A percentile compares a stretch with the other conserved stretches of the same genome.
These are phyloP conservation scores for Rhimphoctona megacephalus DNA, from an alignment of 2,888 invertebrate species.

Conservation along the genomic window DNA sequence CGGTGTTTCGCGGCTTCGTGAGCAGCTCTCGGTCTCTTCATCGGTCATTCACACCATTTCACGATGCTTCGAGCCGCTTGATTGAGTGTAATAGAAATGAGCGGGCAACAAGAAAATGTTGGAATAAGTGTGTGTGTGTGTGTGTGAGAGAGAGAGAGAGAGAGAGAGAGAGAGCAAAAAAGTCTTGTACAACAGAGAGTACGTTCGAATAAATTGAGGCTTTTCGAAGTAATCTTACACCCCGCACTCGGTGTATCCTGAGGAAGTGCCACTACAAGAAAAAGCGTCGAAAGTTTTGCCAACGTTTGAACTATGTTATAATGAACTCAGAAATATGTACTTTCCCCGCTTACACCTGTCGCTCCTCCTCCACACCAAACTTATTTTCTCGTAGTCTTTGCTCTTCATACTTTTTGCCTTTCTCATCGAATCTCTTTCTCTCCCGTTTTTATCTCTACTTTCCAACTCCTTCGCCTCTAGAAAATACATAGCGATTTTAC, in stretches of 20 bases:
- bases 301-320: constrained; percentile 7
- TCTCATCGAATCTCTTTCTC: not conserved
- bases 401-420: not conserved
- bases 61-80: constrained; percentile 34
- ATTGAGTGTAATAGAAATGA: constrained; percentile 52
- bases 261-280: constrained; percentile 3
- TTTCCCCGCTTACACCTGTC: constrained; percentile 23
- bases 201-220: not conserved
- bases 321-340: constrained; percentile 31
- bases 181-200: not conserved
- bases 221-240: not conserved
- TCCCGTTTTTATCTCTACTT: not conserved
- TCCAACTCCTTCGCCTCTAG: not conserved
- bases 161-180: not conserved
- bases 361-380: constrained; percentile 13
- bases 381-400: not conserved
- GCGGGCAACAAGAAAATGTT: constrained; percentile 18
- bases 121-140: constrained; percentile 41
- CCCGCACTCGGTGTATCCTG: not conserved
- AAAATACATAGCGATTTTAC: not conserved
- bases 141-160: constrained; percentile 28
- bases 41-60: constrained; percentile 61
- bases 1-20: constrained; percentile 7
- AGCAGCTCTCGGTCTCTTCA: constrained; percentile 30
- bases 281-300: constrained; percentile 19